phyloP scores from a whole-genome alignment of 2,888 invertebrate species.

The Chrysotoxum bicinctum region DNA sequence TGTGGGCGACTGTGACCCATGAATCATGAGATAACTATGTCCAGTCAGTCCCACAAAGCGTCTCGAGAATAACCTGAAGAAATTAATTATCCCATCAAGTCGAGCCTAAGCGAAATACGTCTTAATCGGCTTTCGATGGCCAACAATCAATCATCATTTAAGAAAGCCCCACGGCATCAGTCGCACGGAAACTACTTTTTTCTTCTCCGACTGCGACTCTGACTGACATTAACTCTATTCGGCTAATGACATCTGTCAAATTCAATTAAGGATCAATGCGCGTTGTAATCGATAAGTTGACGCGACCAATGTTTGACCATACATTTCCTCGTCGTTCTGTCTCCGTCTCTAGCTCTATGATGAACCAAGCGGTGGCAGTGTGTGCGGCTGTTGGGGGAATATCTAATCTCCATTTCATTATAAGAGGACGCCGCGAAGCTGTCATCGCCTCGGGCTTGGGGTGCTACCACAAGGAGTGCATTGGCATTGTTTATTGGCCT shows the following conservation, averaged over 20 bases:
- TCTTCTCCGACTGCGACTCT: not conserved
- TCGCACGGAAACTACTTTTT: conserved; percentile 26
- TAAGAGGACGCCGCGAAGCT: conserved; percentile 32
- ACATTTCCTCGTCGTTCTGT: not conserved
- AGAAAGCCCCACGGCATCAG: conserved; percentile 17
- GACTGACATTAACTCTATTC: conserved; percentile 23
- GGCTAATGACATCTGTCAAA: conserved; percentile 63
- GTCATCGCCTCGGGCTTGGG: conserved; percentile 55
- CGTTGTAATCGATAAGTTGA: conserved; percentile 62
- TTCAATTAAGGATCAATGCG: conserved; percentile 64
- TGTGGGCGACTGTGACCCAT: conserved; percentile 28
- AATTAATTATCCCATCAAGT: conserved; percentile 55
- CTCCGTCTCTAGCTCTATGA: not conserved
- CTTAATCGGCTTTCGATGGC: conserved; percentile 64
- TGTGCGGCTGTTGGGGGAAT: conserved; percentile 4
- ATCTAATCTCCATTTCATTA: conserved; percentile 67
- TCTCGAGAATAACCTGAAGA: conserved; percentile 6
- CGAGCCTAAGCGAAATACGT: conserved; percentile 37
- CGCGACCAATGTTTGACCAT: conserved; percentile 24
- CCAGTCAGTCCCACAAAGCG: not conserved
- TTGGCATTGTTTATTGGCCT: conserved; percentile 67
- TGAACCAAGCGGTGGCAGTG: not conserved
- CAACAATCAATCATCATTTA: conserved; percentile 68
- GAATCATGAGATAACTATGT: conserved; percentile 47
- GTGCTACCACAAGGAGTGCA: conserved; percentile 55